phyloP scores from a whole-genome alignment of 1,140 invertebrate genomes.

The Brachionus angularis region DNA sequence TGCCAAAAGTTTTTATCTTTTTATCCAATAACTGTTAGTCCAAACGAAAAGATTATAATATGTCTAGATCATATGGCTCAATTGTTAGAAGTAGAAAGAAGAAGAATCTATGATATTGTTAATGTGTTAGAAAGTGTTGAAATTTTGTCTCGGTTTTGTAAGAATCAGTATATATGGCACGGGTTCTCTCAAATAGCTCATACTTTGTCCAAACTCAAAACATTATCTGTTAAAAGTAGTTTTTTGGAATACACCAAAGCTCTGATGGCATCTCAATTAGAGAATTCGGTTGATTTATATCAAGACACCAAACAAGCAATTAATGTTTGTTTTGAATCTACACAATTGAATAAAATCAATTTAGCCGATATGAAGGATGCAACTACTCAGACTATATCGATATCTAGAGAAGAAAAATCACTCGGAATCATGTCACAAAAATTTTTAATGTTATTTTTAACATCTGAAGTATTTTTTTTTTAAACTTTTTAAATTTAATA shows the following conservation, averaged over 20 bases:
- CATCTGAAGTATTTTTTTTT: slow-evolving; percentile 62
- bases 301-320: slow-evolving; percentile 10
- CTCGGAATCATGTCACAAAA: slow-evolving; percentile 68
- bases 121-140: slow-evolving; percentile 71
- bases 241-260: slow-evolving; percentile 43
- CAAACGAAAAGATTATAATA: slow-evolving; percentile 19
- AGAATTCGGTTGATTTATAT: slow-evolving; percentile 21
- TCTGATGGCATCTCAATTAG: slow-evolving; percentile 9
- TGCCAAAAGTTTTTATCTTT: slow-evolving; percentile 42
- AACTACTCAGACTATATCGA: slow-evolving; percentile 29
- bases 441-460: slow-evolving; percentile 70
- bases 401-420: slow-evolving; percentile 61
- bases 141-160: slow-evolving; percentile 63
- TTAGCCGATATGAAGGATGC: not conserved
- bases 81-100: slow-evolving; percentile 49
- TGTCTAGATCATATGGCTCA: slow-evolving; percentile 30
- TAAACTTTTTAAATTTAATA: not conserved
- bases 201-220: slow-evolving; percentile 54
- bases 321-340: slow-evolving; percentile 30
- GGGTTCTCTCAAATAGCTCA: slow-evolving; percentile 55
- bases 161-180: slow-evolving; percentile 60
- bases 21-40: slow-evolving; percentile 5
- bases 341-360: not conserved
- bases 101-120: slow-evolving; percentile 72
- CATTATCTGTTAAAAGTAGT: slow-evolving; percentile 4